Base-by-base conservation (phyloP, 2,797 vertebrate genomes). In the Selene dorsalis region DNA sequence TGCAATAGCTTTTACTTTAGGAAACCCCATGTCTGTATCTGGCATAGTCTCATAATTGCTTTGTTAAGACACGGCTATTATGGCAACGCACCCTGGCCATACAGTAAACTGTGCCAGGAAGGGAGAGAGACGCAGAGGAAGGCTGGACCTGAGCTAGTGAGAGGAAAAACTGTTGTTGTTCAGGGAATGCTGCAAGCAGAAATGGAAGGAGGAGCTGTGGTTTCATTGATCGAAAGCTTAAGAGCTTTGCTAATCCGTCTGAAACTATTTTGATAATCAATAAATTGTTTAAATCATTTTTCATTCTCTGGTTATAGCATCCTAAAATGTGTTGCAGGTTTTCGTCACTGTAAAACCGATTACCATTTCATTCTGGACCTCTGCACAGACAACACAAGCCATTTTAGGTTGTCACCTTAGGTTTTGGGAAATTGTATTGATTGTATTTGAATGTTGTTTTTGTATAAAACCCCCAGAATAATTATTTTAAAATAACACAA, bases 91-190 rank as follows among this genome's bases (percentile, higher is more conserved):
- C 10, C n/a, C 48, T 61, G 26, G 39, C 43, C 35, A 47, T 73
- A 53, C 3, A n/a, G n/a, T 69, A 60, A 84, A 76, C 39, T 57
- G n/a, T 84, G 67, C 55, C 69, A 83, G 56, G 77, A 79, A 79
- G 56, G 6, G 43, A 70, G 56, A 66, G 43, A 13, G 5, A 64
- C 16, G 76, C 17, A 20, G 41, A 62, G 56, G 53, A 39, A 79
- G 71, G 58, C 22, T 50, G 47, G 68, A 69, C 56, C 11, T 35
- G 68, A 63, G 50, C 60, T 28, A 70, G 6, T 32, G 48, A 20
- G 26, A 76, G 60, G 60, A 68, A 59, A 73, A 66, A 74, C 22
- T 26, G 6, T 55, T 24, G n/a, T 28, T 43, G 60, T 70, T 24
- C 11, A 22, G 3, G 43, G 16, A 71, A 75, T 24, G 30, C 28